Evolutionary conservation across 92 coral and sea anemone genomes (phyloP).

Genomic region (Nematostella vectensis): DNA sequence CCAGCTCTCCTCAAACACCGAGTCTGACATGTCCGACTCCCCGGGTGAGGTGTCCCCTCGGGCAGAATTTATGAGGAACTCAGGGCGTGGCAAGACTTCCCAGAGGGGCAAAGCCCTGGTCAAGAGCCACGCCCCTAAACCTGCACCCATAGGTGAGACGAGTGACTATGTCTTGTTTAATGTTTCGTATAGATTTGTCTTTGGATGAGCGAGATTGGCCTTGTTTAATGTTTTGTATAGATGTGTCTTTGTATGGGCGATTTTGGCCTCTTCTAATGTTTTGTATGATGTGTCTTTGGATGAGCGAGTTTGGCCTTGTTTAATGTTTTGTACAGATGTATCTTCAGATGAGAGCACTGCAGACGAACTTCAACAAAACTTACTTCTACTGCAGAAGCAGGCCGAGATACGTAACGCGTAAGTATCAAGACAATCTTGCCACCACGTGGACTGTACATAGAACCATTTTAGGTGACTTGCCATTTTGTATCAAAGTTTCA

Average conservation of each 20-base stretch:
- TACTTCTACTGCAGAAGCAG: constrained; percentile 57
- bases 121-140: constrained; percentile 9
- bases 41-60: constrained; percentile 69
- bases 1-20: constrained; percentile 11
- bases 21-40: constrained; percentile 40
- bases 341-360: constrained; percentile 71
- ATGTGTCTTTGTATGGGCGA: no score
- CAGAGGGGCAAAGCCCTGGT: constrained; percentile 2
- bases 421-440: background rate
- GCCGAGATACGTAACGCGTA: constrained; percentile 80
- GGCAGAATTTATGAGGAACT: constrained; percentile 11
- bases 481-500: no score
- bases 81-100: constrained; percentile 18
- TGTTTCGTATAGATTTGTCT: no score
- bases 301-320: no score
- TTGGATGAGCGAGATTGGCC: no score
- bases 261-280: no score
- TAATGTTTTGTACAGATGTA: no score
- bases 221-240: no score
- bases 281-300: no score
- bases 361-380: constrained; percentile 58
- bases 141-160: constrained; percentile 39
- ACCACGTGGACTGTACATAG: background rate
- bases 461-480: no score
- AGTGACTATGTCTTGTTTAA: no score